Percentiles rank a stretch among this genome's conserved stretches.
These are phyloP conservation scores for Drosophila athabasca DNA, from an alignment of 1,140 invertebrate species.

Conservation along the genomic window DNA sequence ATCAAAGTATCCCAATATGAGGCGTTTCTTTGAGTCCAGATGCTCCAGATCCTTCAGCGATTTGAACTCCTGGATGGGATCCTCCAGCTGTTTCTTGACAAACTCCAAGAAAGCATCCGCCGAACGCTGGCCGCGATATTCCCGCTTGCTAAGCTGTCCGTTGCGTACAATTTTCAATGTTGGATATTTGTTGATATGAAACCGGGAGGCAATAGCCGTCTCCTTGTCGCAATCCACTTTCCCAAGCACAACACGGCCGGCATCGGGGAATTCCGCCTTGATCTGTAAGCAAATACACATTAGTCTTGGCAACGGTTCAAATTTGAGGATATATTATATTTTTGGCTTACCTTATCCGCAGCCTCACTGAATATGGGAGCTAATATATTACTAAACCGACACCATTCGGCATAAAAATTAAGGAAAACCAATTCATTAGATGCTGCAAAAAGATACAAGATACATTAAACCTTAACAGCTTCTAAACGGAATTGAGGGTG, in stretches of 20 bases:
- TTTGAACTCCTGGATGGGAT: constrained; percentile 93
- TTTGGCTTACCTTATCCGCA: constrained; percentile 90
- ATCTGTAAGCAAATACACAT: constrained; percentile 54
- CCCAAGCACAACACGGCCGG: constrained; percentile 94
- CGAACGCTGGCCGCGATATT: constrained; percentile 92
- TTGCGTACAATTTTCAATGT: constrained; percentile 98
- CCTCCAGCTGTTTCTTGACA: constrained; percentile 95
- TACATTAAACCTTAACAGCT: no score
- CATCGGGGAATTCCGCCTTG: constrained; percentile 90
- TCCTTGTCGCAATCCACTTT: constrained; percentile 99
- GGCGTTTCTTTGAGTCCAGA: constrained; percentile 94
- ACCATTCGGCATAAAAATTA: constrained; percentile 99
- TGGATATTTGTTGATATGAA: constrained; percentile 99
- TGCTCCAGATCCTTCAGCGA: constrained; percentile 90
- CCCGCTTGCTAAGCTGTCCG: constrained; percentile 96
- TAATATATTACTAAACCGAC: constrained; percentile 96
- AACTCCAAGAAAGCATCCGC: constrained; percentile 93
- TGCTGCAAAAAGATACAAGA: constrained; percentile 87
- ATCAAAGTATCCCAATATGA: constrained; percentile 97
- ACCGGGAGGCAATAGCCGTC: constrained; percentile 92
- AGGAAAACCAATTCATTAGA: constrained; percentile 98
- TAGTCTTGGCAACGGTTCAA: background rate
- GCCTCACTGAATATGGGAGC: constrained; percentile 98
- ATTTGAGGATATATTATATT: no score
- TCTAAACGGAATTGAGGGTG: no score